These are phyloP conservation scores for Podargus strigoides DNA, from an alignment of 2,797 vertebrate genomes.

Conservation along the genomic window DNA sequence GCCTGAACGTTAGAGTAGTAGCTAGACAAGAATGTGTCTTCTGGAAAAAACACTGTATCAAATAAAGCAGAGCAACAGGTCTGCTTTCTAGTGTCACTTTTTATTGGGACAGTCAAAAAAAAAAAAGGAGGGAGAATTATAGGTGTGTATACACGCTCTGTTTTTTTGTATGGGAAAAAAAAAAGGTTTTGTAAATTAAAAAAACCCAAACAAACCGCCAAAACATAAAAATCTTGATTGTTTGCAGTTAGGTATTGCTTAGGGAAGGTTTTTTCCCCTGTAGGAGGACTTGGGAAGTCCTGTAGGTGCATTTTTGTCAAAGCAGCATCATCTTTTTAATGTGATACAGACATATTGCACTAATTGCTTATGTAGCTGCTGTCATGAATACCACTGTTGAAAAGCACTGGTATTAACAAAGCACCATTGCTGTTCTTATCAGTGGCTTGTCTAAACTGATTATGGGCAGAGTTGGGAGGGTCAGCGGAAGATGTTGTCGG, in stretches of 20 bases:
- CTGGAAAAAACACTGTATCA: neutral
- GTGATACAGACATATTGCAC: neutral
- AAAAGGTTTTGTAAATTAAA: neutral
- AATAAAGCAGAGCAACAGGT: neutral
- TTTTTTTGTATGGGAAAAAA: neutral
- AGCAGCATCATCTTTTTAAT: neutral
- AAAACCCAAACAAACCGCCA: neutral
- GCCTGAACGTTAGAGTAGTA: neutral
- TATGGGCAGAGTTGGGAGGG: neutral
- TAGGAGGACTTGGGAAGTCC: neutral
- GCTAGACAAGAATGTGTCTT: neutral
- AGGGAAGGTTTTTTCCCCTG: fast-evolving
- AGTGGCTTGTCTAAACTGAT: neutral
- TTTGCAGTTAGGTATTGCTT: neutral
- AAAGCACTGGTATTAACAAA: neutral
- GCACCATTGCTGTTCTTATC: neutral
- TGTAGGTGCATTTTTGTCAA: neutral
- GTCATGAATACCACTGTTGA: neutral
- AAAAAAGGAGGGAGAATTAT: neutral
- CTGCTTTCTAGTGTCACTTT: neutral
- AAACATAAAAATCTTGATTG: neutral
- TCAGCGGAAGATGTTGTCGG: neutral
- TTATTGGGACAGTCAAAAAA: neutral
- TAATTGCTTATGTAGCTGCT: neutral
- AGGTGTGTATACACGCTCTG: neutral